Percentiles rank a stretch among this genome's conserved stretches.
Evolutionary conservation across 2,797 vertebrate species (phyloP).

Genomic region (Urocyon cinereoargenteus): DNA sequence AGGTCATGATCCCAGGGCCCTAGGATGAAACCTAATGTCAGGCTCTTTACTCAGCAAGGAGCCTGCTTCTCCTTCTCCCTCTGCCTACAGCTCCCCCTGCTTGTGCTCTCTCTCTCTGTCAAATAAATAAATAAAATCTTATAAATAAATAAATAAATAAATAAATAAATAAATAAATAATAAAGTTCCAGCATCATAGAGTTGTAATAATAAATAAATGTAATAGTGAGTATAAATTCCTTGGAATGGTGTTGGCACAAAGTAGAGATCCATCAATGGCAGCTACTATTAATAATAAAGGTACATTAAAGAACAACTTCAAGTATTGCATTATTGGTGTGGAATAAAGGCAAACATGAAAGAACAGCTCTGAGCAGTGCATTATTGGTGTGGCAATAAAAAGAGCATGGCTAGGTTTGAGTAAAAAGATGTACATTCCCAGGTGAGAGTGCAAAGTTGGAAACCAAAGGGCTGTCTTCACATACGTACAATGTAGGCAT

Average conservation of each 20-base stretch:
- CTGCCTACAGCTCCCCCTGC: no score
- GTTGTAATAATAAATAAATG: neutral
- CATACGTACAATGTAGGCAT: neutral
- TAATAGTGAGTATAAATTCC: conserved; percentile 17
- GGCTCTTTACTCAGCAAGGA: no score
- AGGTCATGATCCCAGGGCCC: no score
- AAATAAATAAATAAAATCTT: no score
- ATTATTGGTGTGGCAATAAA: neutral
- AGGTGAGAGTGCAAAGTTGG: neutral
- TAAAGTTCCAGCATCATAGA: neutral
- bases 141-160: no score
- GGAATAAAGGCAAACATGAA: neutral
- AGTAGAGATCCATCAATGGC: neutral
- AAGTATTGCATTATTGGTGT: neutral
- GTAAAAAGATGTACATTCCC: neutral
- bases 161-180: no score
- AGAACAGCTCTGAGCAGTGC: neutral
- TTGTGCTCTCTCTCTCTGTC: no score
- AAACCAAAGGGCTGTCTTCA: conserved; percentile 47
- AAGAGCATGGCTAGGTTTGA: neutral
- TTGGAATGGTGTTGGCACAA: neutral
- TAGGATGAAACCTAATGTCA: no score
- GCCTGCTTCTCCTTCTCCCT: no score
- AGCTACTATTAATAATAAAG: conserved; percentile 27
- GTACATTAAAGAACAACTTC: neutral